phyloP scores from a whole-genome alignment of 1,140 invertebrate species.

The Drosophila ambigua region DNA sequence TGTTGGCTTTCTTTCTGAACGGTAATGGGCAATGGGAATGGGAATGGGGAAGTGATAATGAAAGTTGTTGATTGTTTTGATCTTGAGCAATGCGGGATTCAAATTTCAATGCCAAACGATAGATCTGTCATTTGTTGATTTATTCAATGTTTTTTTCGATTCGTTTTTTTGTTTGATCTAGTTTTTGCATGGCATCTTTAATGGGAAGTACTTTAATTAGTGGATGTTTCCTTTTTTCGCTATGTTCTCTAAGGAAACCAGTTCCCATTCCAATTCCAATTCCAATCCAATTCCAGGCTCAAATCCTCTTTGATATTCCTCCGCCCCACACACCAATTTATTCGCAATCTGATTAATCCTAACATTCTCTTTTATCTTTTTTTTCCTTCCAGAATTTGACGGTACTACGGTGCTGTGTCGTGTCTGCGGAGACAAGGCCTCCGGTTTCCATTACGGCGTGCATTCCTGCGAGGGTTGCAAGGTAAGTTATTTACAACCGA shows the following conservation, averaged over 20 bases:
- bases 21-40: not conserved
- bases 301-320: not conserved
- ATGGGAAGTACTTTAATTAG: too few relatives aligned
- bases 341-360: conserved; percentile 8
- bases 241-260: too few relatives aligned
- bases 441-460: conserved; percentile 99
- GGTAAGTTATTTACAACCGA: conserved; percentile 88
- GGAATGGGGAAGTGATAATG: conserved; percentile 47
- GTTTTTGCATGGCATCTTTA: too few relatives aligned
- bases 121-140: not conserved
- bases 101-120: not conserved
- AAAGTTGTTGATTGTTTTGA: conserved; percentile 41
- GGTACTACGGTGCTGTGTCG: conserved; percentile 98
- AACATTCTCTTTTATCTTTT: conserved; percentile 12
- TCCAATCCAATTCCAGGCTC: not conserved
- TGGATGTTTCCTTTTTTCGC: too few relatives aligned
- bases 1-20: conserved; percentile 54
- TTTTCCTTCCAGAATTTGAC: conserved; percentile 95
- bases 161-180: not conserved
- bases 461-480: conserved; percentile 99
- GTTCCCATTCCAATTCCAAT: too few relatives aligned
- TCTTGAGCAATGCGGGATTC: not conserved
- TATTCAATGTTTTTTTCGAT: too few relatives aligned
- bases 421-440: conserved; percentile 99
- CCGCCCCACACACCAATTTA: not conserved